Evolutionary conservation across 1,140 invertebrate species (phyloP).

Genomic region (Ostrea edulis): DNA sequence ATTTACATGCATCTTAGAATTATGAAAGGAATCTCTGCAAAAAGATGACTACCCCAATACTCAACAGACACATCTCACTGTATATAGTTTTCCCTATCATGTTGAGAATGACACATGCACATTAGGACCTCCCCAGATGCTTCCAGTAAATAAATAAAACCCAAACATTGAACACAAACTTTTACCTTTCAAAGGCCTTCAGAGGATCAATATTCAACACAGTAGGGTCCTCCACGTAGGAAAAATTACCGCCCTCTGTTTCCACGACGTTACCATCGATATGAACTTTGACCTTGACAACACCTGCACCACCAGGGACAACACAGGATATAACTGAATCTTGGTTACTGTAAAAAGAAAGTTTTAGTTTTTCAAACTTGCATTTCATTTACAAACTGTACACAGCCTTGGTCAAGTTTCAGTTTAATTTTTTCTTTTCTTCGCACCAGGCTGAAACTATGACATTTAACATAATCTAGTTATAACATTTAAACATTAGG

Average conservation of each 20-base stretch:
- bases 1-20: neutral
- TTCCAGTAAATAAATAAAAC: no score
- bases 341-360: neutral
- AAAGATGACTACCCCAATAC: no score
- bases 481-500: no score
- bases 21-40: neutral
- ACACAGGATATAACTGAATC: neutral
- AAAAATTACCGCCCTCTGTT: conserved; percentile 49
- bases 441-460: no score
- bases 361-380: neutral
- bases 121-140: no score
- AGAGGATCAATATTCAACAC: neutral
- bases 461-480: no score
- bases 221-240: conserved; percentile 64
- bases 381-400: no score
- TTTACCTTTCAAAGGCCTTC: neutral
- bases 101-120: no score
- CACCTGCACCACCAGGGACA: neutral
- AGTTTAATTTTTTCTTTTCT: no score
- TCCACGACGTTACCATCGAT: conserved; percentile 47
- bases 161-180: neutral
- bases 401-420: no score
- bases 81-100: no score
- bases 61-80: no score
- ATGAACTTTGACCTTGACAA: neutral